These are phyloP conservation scores for Halictus rubicundus DNA, from an alignment of 1,140 invertebrate genomes.

Conservation along the genomic window DNA sequence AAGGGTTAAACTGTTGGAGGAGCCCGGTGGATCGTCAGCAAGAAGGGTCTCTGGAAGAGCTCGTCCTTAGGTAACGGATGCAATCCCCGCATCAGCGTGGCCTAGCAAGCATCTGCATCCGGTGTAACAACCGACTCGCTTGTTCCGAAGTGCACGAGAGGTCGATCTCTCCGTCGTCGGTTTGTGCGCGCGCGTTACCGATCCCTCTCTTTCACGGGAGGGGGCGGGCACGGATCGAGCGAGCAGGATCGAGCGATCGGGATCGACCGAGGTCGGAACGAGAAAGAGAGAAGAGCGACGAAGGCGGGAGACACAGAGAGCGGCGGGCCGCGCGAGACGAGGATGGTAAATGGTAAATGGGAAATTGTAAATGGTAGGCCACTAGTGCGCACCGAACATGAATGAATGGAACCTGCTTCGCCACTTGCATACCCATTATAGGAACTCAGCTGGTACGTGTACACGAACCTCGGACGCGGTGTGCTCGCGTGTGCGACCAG, in stretches of 20 bases:
- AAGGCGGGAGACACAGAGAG: slow-evolving; percentile 15
- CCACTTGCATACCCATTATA: slow-evolving; percentile 79
- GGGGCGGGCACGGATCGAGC: neutral
- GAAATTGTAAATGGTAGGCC: slow-evolving; percentile 76
- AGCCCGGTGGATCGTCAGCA: too few relatives aligned
- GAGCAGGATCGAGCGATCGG: slow-evolving; percentile 51
- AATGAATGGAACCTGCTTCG: slow-evolving; percentile 79
- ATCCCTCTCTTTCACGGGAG: neutral
- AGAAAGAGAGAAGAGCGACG: slow-evolving; percentile 50
- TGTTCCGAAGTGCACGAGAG: slow-evolving; percentile 23
- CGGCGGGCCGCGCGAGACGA: slow-evolving; percentile 33
- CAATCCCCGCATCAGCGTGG: slow-evolving; percentile 1
- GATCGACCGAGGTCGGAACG: slow-evolving; percentile 38
- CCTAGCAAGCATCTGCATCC: slow-evolving; percentile 40
- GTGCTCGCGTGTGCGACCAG: slow-evolving; percentile 35
- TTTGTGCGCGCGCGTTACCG: slow-evolving; percentile 8
- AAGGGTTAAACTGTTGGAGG: too few relatives aligned
- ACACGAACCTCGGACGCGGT: slow-evolving; percentile 26
- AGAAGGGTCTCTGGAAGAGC: neutral
- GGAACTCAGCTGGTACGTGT: slow-evolving; percentile 63
- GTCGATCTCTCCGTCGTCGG: slow-evolving; percentile 15
- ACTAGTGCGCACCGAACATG: slow-evolving; percentile 73
- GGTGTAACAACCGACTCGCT: slow-evolving; percentile 39
- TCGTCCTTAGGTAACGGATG: slow-evolving; percentile 28
- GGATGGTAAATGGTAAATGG: slow-evolving; percentile 72